These are phyloP conservation scores for Egretta garzetta DNA, from an alignment of 2,113 vertebrate genomes.

Conservation along the genomic window DNA sequence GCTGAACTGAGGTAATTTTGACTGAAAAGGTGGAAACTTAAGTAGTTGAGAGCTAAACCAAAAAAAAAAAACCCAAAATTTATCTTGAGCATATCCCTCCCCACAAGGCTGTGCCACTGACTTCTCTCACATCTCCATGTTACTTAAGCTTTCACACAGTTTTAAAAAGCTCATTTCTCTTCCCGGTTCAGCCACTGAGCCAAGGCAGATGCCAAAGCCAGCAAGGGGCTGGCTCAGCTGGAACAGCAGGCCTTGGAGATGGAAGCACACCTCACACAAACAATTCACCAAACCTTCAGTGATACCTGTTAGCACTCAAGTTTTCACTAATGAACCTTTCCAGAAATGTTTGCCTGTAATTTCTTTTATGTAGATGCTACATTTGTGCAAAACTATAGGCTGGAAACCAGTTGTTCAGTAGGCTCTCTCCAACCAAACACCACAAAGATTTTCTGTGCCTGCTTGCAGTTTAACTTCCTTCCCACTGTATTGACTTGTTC, in stretches of 20 bases:
- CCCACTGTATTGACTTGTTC: background rate
- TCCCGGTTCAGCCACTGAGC: background rate
- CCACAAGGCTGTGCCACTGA: background rate
- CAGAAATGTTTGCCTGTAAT: fast-evolving
- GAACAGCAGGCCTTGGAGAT: background rate
- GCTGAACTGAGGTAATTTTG: background rate
- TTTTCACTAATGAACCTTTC: background rate
- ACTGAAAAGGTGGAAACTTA: background rate
- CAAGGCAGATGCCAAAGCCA: background rate
- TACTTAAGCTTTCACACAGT: fast-evolving
- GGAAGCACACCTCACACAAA: background rate
- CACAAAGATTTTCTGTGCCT: background rate
- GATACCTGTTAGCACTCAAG: fast-evolving
- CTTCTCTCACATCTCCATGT: background rate
- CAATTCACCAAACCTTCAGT: background rate
- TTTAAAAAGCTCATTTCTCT: background rate
- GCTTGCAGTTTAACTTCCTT: background rate
- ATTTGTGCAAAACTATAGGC: background rate
- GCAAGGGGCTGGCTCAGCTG: background rate
- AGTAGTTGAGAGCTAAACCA: background rate
- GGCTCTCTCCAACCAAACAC: background rate
- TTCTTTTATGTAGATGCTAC: background rate
- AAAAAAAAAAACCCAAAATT: fast-evolving
- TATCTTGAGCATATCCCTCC: background rate
- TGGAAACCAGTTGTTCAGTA: background rate